Evolutionary conservation across 2,797 vertebrate species (phyloP).

Genomic region (Geotria australis): DNA sequence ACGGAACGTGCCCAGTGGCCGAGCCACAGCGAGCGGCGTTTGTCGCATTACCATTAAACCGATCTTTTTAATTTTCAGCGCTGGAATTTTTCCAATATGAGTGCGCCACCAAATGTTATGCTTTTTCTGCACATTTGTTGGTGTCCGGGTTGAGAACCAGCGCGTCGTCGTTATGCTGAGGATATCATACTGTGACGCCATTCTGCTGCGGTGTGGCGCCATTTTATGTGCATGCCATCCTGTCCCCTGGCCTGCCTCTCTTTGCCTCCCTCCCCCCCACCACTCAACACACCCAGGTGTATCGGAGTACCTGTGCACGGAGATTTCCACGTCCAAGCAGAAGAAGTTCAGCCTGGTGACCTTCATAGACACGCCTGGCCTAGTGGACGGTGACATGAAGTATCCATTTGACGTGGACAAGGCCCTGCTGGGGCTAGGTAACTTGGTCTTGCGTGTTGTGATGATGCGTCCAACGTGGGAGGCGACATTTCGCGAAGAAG

Average conservation of each 20-base stretch:
- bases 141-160: background rate
- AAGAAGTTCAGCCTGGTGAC: slow-evolving; percentile 43
- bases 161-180: background rate
- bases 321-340: slow-evolving; percentile 42
- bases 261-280: background rate
- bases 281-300: slow-evolving; percentile 14
- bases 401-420: slow-evolving; percentile 51
- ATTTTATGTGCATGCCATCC: too few relatives aligned
- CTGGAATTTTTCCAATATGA: too few relatives aligned
- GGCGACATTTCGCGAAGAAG: too few relatives aligned
- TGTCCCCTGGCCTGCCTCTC: background rate
- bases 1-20: too few relatives aligned
- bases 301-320: slow-evolving; percentile 34
- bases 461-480: too few relatives aligned
- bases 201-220: too few relatives aligned
- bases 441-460: slow-evolving; percentile 2
- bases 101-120: too few relatives aligned
- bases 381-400: slow-evolving; percentile 53
- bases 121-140: background rate
- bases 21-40: too few relatives aligned
- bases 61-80: too few relatives aligned
- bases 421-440: slow-evolving; percentile 34
- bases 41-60: too few relatives aligned
- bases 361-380: slow-evolving; percentile 34
- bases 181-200: too few relatives aligned